Base-by-base conservation (phyloP, 2,113 vertebrate genomes). In the Chascanopsetta lugubris region DNA sequence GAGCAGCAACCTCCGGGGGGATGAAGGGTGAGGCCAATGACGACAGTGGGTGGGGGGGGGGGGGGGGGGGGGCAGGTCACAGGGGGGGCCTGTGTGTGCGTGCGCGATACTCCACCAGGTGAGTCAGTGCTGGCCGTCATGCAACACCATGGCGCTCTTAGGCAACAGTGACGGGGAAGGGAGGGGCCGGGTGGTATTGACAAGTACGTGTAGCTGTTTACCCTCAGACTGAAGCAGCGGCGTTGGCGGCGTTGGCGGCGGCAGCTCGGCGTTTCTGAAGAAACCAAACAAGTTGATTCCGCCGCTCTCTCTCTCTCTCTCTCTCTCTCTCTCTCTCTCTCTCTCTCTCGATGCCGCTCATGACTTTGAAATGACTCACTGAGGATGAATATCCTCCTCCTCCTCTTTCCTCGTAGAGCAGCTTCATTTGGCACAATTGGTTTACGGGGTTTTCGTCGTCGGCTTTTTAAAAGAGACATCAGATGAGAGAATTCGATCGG, bases 41-140 rank as follows among this genome's bases (percentile, higher is more conserved):
- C 76, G 80, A 86, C 80, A 84, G 79, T 65, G 80, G 77, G 82
- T 74, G 77, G 62, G 63, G 84, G 71, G 68, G 30, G 22, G 15
- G 77, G 79, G 83, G 61, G 58, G 51, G 72, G 64, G 72, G 65
- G 74, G 75, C 66, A 78, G 11, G n/a, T n/a, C n/a, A n/a, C 22
- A 2, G 46, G 10, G 45, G 9, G 43, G 73, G 72, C 66, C 77
- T 30, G 48, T 29, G 49, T 29, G 46, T 2, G 46, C 12, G 45
- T 24, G 45, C 20, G 60, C 9, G 62, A 77, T 83, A 78, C 66
- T 79, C 65, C 59, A 32, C 63, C 77, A 88, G 85, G 86, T 88
- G 89, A 88, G 84, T 90, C 86, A 88, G 80, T 7, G 60, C 53
- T 47, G 62, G 63, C 67, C 59, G 25, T 46, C 9, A 18, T 63